Base-by-base conservation (phyloP, 2,797 vertebrate genomes). In the Neosilurus hyrtlii region DNA sequence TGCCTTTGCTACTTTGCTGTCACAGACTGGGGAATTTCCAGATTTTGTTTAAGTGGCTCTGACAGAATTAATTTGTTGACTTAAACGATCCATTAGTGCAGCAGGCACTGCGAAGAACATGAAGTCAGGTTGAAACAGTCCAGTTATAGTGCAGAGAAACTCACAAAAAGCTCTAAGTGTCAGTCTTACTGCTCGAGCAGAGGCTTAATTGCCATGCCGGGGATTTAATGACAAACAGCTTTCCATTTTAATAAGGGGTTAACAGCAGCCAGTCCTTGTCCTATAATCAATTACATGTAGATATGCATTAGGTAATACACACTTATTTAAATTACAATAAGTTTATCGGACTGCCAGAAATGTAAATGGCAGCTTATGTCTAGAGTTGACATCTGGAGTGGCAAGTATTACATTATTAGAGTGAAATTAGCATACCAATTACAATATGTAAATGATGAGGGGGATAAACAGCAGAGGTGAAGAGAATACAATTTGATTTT, bases 221-320 rank as follows among this genome's bases (percentile, higher is more conserved):
- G 70, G 59, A 72, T 86, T 87, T 79, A 88, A 86, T 72, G 78
- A 86, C 81, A 84, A 87, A 76, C 61, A 76, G 83, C 74, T 74
- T 83, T 86, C 67, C 20, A 30, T 81, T 84, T 87, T 79, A 88
- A 87, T 79, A 86, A 76, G 73, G 74, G 86, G 73, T 84, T 86
- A 88, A 83, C 63, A 78, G 51, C 82, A 87, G 78, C 82, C 78
- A 83, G 79, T 59, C 68, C 30, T 49, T 82, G 65, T 59, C 67
- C 86, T n/a, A n/a, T 79, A 88, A 88, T 86, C 84, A 86, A 86
- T 83, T 84, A 87, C 56, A 66, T 72, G 63, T 70, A 49, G 81
- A 68, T 83, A 77, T 82, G 85, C 67, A 84, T 72, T 62, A 61
- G 83, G 61, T 68, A 74, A 66, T 43, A 57, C 62, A 66, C 2